A percentile compares a stretch with the other conserved stretches of the same genome.
phyloP scores from a whole-genome alignment of 2,888 invertebrate species.

The Adelognathus sp. region DNA sequence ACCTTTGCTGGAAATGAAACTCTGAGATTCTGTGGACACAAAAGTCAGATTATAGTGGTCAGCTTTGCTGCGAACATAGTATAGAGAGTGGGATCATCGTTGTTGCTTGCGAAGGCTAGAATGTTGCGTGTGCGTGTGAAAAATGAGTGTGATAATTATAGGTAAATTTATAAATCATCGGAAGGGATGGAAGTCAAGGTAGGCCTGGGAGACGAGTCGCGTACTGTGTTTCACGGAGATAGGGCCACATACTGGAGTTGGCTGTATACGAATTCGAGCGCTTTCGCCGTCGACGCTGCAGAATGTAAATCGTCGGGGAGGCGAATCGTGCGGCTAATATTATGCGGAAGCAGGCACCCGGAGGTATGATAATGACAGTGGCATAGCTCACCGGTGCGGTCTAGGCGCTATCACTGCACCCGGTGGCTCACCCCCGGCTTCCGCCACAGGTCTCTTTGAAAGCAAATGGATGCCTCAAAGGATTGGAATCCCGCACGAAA shows the following conservation, averaged over 20 bases:
- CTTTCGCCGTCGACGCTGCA: slow-evolving; percentile 55
- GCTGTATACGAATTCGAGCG: background rate
- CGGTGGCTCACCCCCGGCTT: slow-evolving; percentile 57
- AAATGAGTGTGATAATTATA: background rate
- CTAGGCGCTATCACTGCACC: slow-evolving; percentile 65
- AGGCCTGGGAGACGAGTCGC: background rate
- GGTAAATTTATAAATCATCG: background rate
- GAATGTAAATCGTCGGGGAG: slow-evolving; percentile 70
- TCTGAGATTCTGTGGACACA: too few species aligned
- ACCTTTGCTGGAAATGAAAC: too few species aligned
- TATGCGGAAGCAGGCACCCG: slow-evolving; percentile 71
- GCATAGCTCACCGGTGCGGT: slow-evolving; percentile 63
- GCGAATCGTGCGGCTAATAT: slow-evolving; percentile 69
- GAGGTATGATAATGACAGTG: slow-evolving; percentile 70
- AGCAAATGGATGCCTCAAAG: slow-evolving; percentile 38
- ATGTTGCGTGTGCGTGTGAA: background rate
- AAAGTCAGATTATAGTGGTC: too few species aligned
- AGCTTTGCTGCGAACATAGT: too few species aligned
- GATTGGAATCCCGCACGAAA: slow-evolving; percentile 42
- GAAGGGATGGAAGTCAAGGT: background rate
- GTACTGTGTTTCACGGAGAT: slow-evolving; percentile 5
- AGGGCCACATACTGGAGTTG: background rate
- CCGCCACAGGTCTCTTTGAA: slow-evolving; percentile 47
- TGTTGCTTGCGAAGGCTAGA: background rate
- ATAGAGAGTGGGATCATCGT: background rate